Conservation (phyloP, 2,888 invertebrate species). For the Drosophila flavopinicola region DNA sequence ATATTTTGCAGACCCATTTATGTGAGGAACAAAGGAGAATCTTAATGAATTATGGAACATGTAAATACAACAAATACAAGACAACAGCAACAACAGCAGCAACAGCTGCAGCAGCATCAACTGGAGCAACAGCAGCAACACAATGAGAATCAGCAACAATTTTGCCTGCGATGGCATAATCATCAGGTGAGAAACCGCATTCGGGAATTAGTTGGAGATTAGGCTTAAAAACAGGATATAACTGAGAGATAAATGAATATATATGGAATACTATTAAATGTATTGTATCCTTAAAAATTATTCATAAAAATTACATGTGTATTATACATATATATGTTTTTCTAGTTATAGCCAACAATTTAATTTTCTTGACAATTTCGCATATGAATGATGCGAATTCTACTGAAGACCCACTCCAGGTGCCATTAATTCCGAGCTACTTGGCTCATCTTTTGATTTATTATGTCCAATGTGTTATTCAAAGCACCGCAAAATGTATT, state of each 20-base stretch:
- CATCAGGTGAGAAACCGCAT: constrained; percentile 87
- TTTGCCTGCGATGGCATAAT: constrained; percentile 94
- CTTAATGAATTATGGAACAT: constrained; percentile 82
- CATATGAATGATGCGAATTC: not conserved
- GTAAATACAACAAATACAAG: constrained; percentile 76
- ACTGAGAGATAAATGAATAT: no score
- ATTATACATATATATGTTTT: no score
- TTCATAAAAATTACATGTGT: no score
- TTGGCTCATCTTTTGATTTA: constrained; percentile 57
- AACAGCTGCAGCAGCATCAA: constrained; percentile 65
- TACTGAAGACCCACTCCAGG: constrained; percentile 35
- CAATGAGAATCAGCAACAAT: constrained; percentile 87
- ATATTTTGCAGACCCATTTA: constrained; percentile 51
- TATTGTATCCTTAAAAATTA: no score
- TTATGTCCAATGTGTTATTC: constrained; percentile 36
- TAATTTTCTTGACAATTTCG: not conserved
- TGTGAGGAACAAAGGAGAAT: constrained; percentile 42
- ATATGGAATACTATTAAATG: no score
- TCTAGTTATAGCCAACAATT: no score
- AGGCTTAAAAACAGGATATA: no score
- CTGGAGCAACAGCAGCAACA: constrained; percentile 69
- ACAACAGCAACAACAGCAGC: constrained; percentile 67
- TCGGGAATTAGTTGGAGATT: constrained; percentile 57
- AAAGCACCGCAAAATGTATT: constrained; percentile 8
- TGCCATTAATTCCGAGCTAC: constrained; percentile 45